A percentile compares a stretch with the other conserved stretches of the same genome.
These are phyloP conservation scores for Hippocampus kuda DNA, from an alignment of 2,797 vertebrate species.

Conservation along the genomic window DNA sequence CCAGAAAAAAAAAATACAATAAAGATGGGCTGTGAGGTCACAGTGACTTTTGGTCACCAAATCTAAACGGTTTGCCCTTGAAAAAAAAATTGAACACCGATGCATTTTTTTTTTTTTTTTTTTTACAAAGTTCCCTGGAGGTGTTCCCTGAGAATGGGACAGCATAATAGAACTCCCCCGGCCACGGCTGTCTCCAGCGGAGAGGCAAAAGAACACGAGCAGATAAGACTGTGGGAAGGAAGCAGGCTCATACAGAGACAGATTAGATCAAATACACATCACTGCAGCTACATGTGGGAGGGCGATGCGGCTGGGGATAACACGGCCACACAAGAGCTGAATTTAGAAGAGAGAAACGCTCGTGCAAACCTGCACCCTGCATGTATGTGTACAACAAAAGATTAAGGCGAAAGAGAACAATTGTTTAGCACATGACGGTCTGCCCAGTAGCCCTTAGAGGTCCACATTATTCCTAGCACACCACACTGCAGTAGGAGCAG, in stretches of 20 bases:
- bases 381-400: neutral
- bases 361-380: neutral
- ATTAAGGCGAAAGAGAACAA: neutral
- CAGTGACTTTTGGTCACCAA: conserved; percentile 1
- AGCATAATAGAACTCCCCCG: conserved; percentile 3
- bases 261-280: conserved; percentile 18
- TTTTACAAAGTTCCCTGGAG: neutral
- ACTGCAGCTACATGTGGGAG: conserved; percentile 8
- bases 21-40: neutral
- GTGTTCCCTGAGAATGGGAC: neutral
- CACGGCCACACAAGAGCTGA: conserved; percentile 6
- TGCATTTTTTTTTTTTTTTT: neutral
- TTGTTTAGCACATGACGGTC: neutral
- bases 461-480: conserved; percentile 15
- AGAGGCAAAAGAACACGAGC: conserved; percentile 21
- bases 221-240: conserved; percentile 27
- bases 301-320: conserved; percentile 13
- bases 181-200: neutral
- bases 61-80: conserved; percentile 6
- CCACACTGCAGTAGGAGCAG: conserved; percentile 6
- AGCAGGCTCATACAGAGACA: conserved; percentile 12
- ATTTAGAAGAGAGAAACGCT: neutral
- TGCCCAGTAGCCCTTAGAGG: neutral
- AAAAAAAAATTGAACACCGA: neutral
- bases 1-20: neutral